Base-by-base conservation (phyloP, 2,888 invertebrate species). In the Atethmia centrago region DNA sequence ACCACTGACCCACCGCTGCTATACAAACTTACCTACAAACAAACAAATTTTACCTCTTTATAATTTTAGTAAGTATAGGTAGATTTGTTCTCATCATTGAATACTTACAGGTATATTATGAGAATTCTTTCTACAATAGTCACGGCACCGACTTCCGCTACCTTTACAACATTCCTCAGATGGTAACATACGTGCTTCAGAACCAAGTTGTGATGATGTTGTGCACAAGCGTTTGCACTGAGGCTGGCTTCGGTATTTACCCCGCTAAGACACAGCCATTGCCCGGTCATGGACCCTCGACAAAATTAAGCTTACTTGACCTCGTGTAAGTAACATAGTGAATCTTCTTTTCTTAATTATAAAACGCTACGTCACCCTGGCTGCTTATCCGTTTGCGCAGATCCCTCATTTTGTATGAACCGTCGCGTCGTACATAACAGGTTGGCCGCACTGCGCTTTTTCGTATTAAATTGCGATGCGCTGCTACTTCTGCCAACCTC, bases 171-270 rank as follows among this genome's bases (percentile, higher is more conserved):
- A 97, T 98, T 87, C 98, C 98, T 2, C 97, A 98, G 79, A 98
- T 99, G 89, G 94, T 97, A 76, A 97, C 97, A 88, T 98, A 98
- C 92, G 97, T 98, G 59, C 97, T 98, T 93, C 96, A 98, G 70
- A 97, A 98, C 80, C 98, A 98, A 91, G 97, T 97, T 62, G 97
- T 98, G 2, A 97, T 98, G 97, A 95, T 97, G 74, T 92, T 99
- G 80, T 98, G 98, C 2, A 98, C 99, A 88, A 97, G 98, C 87
- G 98, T 98, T 47, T 99, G 98, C 88, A 98, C 98, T 59, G 98
- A 98, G 93, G 97, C 98, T 0, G 98, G 98, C 0, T 96, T 99
- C 51, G 99, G 99, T 7, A 97, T 98, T n/a, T 99, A 99, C 92
- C 99, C 99, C 0, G 93, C 93, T 0, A 96, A 94, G 62, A 96